Evolutionary conservation across 2,797 vertebrate genomes (phyloP).

Genomic region (Chlorospingus semifuscus): DNA sequence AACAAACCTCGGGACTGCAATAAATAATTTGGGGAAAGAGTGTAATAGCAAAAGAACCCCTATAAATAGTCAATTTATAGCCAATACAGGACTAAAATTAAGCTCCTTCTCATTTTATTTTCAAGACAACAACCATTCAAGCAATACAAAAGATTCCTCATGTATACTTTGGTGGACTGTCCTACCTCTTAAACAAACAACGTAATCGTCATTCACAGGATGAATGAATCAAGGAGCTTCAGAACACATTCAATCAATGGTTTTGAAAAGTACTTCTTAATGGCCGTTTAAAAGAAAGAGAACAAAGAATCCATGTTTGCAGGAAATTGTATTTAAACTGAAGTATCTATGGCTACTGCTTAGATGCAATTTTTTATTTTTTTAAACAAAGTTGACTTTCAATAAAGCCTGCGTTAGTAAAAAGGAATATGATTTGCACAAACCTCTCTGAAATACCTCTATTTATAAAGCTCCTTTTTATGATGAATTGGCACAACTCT

Average conservation of each 20-base stretch:
- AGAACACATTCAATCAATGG: background rate
- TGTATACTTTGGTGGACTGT: background rate
- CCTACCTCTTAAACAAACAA: background rate
- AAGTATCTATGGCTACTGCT: background rate
- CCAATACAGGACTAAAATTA: background rate
- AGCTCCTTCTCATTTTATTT: background rate
- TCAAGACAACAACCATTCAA: background rate
- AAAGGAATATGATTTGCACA: constrained; percentile 4
- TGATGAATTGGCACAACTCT: constrained; percentile 18
- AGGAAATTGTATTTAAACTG: background rate
- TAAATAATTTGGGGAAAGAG: background rate
- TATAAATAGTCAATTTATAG: background rate
- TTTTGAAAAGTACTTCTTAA: background rate
- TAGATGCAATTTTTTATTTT: background rate
- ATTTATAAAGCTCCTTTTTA: constrained; percentile 7
- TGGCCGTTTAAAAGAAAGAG: background rate
- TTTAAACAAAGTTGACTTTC: background rate
- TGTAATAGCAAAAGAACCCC: background rate
- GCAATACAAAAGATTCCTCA: background rate
- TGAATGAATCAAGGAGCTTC: background rate
- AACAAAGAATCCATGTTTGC: background rate
- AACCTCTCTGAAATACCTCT: background rate
- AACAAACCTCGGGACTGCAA: background rate
- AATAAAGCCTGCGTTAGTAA: background rate
- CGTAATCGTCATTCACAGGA: background rate